Evolutionary conservation across 1,140 invertebrate genomes (phyloP).

Genomic region (Drosophila simulans): DNA sequence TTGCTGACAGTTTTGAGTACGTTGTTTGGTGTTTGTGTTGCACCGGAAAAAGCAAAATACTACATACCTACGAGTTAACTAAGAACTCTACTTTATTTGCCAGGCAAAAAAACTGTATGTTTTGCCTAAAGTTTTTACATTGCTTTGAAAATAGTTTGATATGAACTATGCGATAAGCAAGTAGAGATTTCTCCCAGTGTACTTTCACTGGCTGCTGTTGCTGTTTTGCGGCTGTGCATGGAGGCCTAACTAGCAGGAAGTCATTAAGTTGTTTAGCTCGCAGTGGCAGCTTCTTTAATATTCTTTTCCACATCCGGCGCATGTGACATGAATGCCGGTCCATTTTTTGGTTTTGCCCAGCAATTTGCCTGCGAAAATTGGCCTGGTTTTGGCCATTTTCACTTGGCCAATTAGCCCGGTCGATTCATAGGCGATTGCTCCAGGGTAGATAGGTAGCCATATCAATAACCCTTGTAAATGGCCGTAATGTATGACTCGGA

Average conservation of each 20-base stretch:
- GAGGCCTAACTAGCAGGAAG: conserved; percentile 76
- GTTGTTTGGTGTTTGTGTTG: conserved; percentile 19
- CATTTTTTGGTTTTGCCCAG: conserved; percentile 14
- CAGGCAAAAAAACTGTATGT: too few species aligned
- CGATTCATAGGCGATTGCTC: conserved; percentile 1
- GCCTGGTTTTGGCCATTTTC: background rate
- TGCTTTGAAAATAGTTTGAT: background rate
- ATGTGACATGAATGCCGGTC: conserved; percentile 42
- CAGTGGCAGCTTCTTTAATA: conserved; percentile 43
- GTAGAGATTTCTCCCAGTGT: background rate
- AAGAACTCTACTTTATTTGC: too few species aligned
- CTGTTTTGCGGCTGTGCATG: conserved; percentile 40
- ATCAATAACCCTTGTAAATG: conserved; percentile 41
- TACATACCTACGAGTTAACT: background rate
- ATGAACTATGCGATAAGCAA: too few species aligned
- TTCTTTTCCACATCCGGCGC: conserved; percentile 37
- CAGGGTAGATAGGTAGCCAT: background rate
- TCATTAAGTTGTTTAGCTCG: conserved; percentile 78
- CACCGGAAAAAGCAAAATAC: background rate
- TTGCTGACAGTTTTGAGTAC: conserved; percentile 41
- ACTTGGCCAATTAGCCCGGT: conserved; percentile 35
- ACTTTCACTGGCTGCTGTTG: conserved; percentile 11
- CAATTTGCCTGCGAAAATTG: conserved; percentile 28
- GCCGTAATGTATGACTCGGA: conserved; percentile 28
- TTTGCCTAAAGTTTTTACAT: background rate